phyloP scores from a whole-genome alignment of 2,797 vertebrate genomes.

The Myiotriccus ornatus region DNA sequence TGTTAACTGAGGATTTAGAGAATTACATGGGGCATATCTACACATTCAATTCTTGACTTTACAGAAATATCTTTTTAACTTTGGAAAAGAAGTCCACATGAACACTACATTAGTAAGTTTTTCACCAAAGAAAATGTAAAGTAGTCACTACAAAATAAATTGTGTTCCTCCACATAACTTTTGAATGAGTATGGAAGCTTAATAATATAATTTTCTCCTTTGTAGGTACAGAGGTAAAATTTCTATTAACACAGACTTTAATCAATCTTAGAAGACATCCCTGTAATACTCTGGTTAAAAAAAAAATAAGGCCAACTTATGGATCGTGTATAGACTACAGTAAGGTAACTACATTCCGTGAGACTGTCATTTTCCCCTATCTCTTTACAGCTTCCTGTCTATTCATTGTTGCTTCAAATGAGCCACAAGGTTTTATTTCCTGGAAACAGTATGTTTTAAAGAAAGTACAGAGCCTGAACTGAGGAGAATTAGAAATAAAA shows the following conservation, averaged over 20 bases:
- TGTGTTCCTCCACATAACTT: rapidly evolving
- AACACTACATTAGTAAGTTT: not conserved
- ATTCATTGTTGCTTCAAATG: not conserved
- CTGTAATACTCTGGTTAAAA: not conserved
- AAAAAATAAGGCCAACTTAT: not conserved
- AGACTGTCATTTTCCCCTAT: not conserved
- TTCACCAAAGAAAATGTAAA: not conserved
- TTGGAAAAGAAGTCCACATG: not conserved
- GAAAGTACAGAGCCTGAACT: not conserved
- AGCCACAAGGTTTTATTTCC: not conserved
- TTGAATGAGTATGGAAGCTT: not conserved
- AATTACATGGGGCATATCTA: not conserved
- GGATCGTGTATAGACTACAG: not conserved
- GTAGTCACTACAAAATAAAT: not conserved
- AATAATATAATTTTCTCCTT: not conserved
- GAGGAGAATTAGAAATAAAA: not conserved
- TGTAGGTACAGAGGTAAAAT: not conserved
- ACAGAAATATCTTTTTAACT: not conserved
- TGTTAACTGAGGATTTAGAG: rapidly evolving
- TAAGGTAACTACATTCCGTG: not conserved
- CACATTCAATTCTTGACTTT: not conserved
- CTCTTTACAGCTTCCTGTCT: not conserved
- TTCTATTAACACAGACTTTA: not conserved
- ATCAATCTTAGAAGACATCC: not conserved
- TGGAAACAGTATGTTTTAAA: not conserved